Percentiles rank a stretch among this genome's conserved stretches.
Evolutionary conservation across 1,140 invertebrate species (phyloP).

Genomic region (Brachionus asplanchnoidis): DNA sequence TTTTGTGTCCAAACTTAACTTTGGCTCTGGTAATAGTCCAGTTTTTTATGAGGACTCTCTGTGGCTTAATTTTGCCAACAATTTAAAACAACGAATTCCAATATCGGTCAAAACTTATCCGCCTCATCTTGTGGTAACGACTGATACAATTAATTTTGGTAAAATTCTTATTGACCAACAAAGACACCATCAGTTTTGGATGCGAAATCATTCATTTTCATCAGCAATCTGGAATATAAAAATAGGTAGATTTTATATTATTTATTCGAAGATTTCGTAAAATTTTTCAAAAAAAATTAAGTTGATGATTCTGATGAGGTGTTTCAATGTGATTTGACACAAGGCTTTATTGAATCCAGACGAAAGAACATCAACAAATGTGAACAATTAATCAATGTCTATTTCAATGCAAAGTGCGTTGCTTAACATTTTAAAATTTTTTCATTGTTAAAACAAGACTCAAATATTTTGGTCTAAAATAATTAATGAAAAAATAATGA

Average conservation of each 20-base stretch:
- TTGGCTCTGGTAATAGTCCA: background rate
- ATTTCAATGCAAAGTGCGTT: background rate
- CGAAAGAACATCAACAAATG: background rate
- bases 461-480: background rate
- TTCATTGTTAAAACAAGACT: background rate
- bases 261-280: background rate
- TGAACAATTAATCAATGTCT: slow-evolving; percentile 19
- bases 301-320: background rate
- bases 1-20: background rate
- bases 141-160: background rate
- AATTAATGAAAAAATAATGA: background rate
- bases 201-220: slow-evolving; percentile 23
- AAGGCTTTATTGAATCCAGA: background rate
- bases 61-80: background rate
- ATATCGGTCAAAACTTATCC: background rate
- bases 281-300: background rate
- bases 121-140: background rate
- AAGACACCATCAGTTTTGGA: background rate
- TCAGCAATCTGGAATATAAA: background rate
- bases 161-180: background rate
- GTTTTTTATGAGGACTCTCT: background rate
- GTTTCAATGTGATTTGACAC: background rate
- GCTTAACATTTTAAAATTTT: too few relatives aligned
- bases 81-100: background rate
- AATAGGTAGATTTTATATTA: background rate